Conservation (phyloP, 2,797 vertebrate species). For the Fistularia commersonii region DNA sequence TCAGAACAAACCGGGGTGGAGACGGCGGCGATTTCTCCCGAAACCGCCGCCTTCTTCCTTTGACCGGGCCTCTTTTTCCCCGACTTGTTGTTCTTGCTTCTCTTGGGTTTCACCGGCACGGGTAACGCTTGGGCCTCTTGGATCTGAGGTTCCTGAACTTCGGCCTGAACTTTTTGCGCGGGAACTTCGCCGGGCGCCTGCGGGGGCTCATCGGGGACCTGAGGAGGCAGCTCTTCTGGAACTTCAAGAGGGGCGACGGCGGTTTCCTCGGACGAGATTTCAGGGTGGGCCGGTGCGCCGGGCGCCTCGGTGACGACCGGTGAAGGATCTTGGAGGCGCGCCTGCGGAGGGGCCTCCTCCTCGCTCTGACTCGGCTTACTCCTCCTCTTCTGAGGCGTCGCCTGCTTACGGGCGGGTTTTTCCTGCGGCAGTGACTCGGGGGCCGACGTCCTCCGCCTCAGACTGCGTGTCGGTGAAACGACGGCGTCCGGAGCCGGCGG, state of each 20-base stretch:
- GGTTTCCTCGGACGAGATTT: constrained; percentile 24
- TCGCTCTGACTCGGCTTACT: constrained; percentile 32
- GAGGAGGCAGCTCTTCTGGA: constrained; percentile 30
- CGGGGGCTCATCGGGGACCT: constrained; percentile 19
- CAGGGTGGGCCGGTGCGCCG: constrained; percentile 43
- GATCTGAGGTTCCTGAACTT: constrained; percentile 51
- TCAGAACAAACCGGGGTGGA: constrained; percentile 45
- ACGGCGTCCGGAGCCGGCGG: constrained; percentile 25
- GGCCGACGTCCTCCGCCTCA: constrained; percentile 57
- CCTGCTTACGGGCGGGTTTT: constrained; percentile 59
- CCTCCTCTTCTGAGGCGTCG: constrained; percentile 55
- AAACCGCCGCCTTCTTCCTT: constrained; percentile 56
- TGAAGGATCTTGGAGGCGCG: constrained; percentile 39
- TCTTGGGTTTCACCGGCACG: constrained; percentile 64
- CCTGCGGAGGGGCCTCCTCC: constrained; percentile 37
- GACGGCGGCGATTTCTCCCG: constrained; percentile 43
- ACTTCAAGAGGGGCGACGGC: constrained; percentile 28
- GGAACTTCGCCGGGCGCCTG: constrained; percentile 37
- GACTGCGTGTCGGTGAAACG: constrained; percentile 44
- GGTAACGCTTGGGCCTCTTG: constrained; percentile 52
- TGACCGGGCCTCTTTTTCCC: constrained; percentile 49
- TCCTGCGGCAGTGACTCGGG: constrained; percentile 33
- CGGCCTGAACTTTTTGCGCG: constrained; percentile 32
- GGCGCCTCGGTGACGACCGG: constrained; percentile 47
- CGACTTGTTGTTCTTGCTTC: constrained; percentile 51